These are phyloP conservation scores for Drosophila rellima DNA, from an alignment of 2,888 invertebrate species.

Conservation along the genomic window DNA sequence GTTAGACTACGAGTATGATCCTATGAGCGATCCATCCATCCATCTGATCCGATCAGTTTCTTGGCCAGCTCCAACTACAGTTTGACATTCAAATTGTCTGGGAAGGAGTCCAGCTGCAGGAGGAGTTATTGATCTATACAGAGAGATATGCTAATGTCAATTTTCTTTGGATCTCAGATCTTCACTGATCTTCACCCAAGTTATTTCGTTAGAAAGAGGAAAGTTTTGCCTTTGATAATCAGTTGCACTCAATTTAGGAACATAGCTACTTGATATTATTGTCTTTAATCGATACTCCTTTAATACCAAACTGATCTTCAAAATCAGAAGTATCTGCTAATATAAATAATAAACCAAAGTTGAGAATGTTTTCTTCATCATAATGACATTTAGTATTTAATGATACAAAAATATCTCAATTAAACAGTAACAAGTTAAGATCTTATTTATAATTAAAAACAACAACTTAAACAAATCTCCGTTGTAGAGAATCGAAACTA, in stretches of 20 bases:
- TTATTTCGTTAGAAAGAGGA: conserved; percentile 2
- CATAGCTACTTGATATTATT: too few species aligned
- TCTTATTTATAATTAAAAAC: conserved; percentile 3
- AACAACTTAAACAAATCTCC: conserved; percentile 3
- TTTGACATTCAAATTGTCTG: conserved; percentile 50
- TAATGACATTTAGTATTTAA: neutral
- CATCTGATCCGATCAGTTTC: conserved; percentile 29
- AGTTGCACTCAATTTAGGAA: neutral
- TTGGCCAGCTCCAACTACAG: conserved; percentile 12
- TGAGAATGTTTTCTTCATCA: neutral
- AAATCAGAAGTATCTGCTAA: neutral
- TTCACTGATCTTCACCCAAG: conserved; percentile 1
- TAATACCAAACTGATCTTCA: neutral
- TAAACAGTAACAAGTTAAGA: conserved; percentile 1
- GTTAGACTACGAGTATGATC: conserved; percentile 53
- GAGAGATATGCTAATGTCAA: conserved; percentile 73
- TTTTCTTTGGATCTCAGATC: neutral
- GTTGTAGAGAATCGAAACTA: neutral
- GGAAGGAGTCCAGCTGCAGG: conserved; percentile 11
- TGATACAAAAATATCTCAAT: neutral
- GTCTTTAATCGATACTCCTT: neutral
- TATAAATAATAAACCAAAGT: too few species aligned
- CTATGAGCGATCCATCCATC: conserved; percentile 40
- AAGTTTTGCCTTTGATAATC: conserved; percentile 3
- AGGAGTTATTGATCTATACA: conserved; percentile 65